Evolutionary conservation across 2,113 vertebrate species (phyloP).

Genomic region (Bettongia penicillata): DNA sequence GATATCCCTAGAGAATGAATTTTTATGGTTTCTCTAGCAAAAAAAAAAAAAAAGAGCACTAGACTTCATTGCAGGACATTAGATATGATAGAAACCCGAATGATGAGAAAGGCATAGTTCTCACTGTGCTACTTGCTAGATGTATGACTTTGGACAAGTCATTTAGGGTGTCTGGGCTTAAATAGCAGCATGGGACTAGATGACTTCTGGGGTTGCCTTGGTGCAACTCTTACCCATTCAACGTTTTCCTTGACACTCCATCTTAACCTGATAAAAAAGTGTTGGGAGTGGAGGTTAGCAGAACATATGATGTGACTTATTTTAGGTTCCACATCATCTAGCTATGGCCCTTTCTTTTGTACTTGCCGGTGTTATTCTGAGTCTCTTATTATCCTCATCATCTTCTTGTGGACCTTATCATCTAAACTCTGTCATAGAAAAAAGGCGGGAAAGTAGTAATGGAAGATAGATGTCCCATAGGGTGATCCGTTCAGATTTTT

Average conservation of each 20-base stretch:
- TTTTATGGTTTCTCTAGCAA: rapidly evolving
- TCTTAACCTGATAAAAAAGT: not conserved
- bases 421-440: not conserved
- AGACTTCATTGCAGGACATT: not conserved
- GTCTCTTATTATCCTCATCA: not conserved
- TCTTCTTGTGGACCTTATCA: not conserved
- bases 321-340: not conserved
- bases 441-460: not conserved
- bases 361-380: not conserved
- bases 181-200: not conserved
- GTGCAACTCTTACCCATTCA: not conserved
- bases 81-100: not conserved
- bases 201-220: not conserved
- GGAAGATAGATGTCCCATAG: not conserved
- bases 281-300: not conserved
- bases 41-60: not conserved
- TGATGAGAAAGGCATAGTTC: not conserved
- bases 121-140: not conserved
- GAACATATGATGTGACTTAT: not conserved
- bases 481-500: not conserved
- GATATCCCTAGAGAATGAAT: not conserved
- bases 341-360: not conserved
- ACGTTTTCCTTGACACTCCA: not conserved
- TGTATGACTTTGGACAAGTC: not conserved
- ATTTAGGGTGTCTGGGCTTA: not conserved